Base-by-base conservation (phyloP, 2,113 vertebrate species). In the Poicephalus gulielmi region DNA sequence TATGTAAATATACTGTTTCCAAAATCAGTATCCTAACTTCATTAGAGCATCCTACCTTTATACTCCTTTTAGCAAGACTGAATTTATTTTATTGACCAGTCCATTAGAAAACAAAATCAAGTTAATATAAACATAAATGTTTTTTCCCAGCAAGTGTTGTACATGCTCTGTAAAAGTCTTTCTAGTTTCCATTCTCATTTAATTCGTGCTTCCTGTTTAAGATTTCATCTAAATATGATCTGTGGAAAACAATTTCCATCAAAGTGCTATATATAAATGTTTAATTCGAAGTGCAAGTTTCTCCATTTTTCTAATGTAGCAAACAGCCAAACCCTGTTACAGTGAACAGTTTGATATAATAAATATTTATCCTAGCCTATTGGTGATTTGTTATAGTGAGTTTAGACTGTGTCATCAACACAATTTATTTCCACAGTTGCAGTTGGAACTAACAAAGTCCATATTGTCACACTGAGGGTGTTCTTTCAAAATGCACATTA, bases 351-450 rank as follows among this genome's bases (percentile, higher is more conserved):
- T 18, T 90, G 80, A 90, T 81, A 81, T 70, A 49, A 88, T 92
- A 86, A 94, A 94, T 95, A 92, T 93, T 90, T 97, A 95, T 94
- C 60, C 24, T 75, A 92, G 46, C 47, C 28, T 60, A 50, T 55
- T 24, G 25, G 46, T 94, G 83, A 94, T 95, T 92, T 96, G 83
- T 93, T 93, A 88, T 30, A 50, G 64, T 70, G 76, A 88, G 50
- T 76, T 78, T 92, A 74, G 64, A 78, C 18, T 71, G 31, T 70
- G 53, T 80, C 44, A 86, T 78, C 80, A 70, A 77, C 22, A n/a
- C 22, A 71, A 93, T 93, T 79, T 92, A 86, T 93, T 94, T 86
- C 49, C 2, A 2, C 63, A 8, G 59, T 57, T 83, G 53, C 73
- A 69, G 20, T 0, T 83, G 64, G 44, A 93, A 49, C 23, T 77